A percentile compares a stretch with the other conserved stretches of the same genome.
Evolutionary conservation across 1,140 invertebrate genomes (phyloP).

Genomic region (Maconellicoccus hirsutus): DNA sequence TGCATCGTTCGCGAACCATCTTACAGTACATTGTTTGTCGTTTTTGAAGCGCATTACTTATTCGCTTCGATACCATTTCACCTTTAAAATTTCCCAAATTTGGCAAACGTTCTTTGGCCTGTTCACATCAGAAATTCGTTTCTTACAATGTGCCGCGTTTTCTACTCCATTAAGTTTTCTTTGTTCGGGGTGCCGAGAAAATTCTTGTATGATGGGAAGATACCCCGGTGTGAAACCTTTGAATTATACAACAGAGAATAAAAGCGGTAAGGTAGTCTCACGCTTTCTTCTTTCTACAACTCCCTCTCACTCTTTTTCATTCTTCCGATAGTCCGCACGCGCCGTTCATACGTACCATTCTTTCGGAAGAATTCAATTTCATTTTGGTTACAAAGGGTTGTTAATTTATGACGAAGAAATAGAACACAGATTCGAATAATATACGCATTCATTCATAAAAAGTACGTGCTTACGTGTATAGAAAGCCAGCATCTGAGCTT

Average conservation of each 20-base stretch:
- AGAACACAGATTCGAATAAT: background rate
- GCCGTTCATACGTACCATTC: too few species aligned
- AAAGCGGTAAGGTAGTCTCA: conserved; percentile 8
- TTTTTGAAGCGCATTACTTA: conserved; percentile 12
- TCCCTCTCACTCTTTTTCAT: background rate
- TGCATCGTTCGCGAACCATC: background rate
- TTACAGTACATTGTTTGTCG: conserved; percentile 5
- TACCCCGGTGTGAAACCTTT: conserved; percentile 5
- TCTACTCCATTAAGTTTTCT: conserved; percentile 15
- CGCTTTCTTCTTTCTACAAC: background rate
- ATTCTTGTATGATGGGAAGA: conserved; percentile 6
- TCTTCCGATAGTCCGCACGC: background rate
- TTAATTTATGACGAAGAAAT: conserved; percentile 13
- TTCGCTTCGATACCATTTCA: background rate
- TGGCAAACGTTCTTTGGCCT: conserved; percentile 12
- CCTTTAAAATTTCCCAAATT: conserved; percentile 10
- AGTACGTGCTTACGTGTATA: too few species aligned
- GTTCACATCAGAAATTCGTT: conserved; percentile 12
- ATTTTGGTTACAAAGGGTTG: conserved; percentile 11
- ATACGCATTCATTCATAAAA: too few species aligned
- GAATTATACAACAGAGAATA: conserved; percentile 10
- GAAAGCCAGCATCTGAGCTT: too few species aligned
- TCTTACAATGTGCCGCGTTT: conserved; percentile 13
- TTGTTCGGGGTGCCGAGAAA: background rate
- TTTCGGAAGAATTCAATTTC: background rate